Evolutionary conservation across 1,140 invertebrate genomes (phyloP).

Genomic region (Penaeus japonicus): DNA sequence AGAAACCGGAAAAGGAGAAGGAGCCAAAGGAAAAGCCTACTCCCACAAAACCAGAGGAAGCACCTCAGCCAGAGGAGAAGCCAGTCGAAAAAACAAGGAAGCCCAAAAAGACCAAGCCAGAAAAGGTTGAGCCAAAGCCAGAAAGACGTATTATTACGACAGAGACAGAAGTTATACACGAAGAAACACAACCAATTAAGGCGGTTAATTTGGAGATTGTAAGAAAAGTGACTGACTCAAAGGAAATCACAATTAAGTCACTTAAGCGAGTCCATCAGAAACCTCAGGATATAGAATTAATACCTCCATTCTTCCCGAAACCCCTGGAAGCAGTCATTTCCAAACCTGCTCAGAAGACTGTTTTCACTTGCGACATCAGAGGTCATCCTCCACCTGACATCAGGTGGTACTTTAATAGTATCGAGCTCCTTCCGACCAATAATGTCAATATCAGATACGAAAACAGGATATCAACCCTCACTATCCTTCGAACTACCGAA

Average conservation of each 20-base stretch:
- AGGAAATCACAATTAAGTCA: conserved; percentile 20
- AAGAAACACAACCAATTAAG: not conserved
- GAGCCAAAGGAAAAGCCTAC: conserved; percentile 53
- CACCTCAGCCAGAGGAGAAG: conserved; percentile 4
- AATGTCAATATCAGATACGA: conserved; percentile 71
- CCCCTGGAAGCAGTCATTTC: conserved; percentile 74
- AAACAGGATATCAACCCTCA: conserved; percentile 73
- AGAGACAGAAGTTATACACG: conserved; percentile 29
- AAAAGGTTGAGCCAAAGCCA: conserved; percentile 14
- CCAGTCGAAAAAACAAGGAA: conserved; percentile 13
- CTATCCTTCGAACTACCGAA: conserved; percentile 72
- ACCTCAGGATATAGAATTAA: conserved; percentile 58
- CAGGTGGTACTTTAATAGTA: conserved; percentile 80
- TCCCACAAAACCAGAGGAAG: conserved; percentile 1
- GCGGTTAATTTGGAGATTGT: not conserved
- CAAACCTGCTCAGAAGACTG: conserved; percentile 70
- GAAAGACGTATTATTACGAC: conserved; percentile 23
- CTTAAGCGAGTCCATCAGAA: conserved; percentile 51
- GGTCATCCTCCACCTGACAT: conserved; percentile 76
- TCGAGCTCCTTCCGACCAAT: conserved; percentile 72
- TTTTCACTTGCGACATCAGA: conserved; percentile 74
- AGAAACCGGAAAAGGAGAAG: conserved; percentile 39
- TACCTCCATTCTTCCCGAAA: conserved; percentile 76
- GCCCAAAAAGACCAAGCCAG: conserved; percentile 22
- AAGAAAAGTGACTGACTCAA: not conserved